Base-by-base conservation (phyloP, 2,113 vertebrate genomes). In the Ctenomys sociabilis region DNA sequence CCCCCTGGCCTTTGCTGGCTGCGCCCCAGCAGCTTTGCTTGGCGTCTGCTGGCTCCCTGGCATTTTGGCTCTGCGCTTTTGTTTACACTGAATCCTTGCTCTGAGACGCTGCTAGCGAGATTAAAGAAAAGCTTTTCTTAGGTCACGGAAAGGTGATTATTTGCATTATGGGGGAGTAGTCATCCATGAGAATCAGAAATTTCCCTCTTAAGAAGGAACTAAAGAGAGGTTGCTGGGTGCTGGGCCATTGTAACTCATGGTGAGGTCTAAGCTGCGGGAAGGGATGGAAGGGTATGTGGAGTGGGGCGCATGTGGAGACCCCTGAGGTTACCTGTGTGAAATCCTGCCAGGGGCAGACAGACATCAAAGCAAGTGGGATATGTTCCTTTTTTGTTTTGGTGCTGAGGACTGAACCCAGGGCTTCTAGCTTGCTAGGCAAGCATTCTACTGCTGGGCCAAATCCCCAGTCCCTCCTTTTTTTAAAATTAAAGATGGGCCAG, bases 241-340 rank as follows among this genome's bases (percentile, higher is more conserved):
- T 7, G 4, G 30, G n/a, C 0, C 1, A 12, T 30, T 54, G 49
- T 1, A 16, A 4, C 57, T 85, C 61, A 9, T 0, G 2, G 66
- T 0, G 49, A 24, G 11, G 30, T 6, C 26, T 1, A 2, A 0
- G 5, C 37, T 35, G 35, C 17, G 0, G 19, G 59, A 16, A 5
- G 59, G 43, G 9, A 14, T 19, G 30, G 59, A 13, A 14, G 24
- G 30, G 30, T 7, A 7, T 7, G 30, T 0, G 0, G 1, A 13
- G 7, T 0, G 0, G 45, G 64, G 8, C 4, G 45, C 28, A 37
- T 21, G 35, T 83, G 80, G 54, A 28, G 7, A 59, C n/a, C 80
- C 22, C 2, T 59, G 45, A 0, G 0, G 12, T 7, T 3, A 6
- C 0, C 1, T 0, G 35, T 10, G 35, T 0, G 9, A 49, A 70